Evolutionary conservation across 2,888 invertebrate species (phyloP), one percentile per base, ranked within the genome.

Genomic region (Morpho helenor): DNA sequence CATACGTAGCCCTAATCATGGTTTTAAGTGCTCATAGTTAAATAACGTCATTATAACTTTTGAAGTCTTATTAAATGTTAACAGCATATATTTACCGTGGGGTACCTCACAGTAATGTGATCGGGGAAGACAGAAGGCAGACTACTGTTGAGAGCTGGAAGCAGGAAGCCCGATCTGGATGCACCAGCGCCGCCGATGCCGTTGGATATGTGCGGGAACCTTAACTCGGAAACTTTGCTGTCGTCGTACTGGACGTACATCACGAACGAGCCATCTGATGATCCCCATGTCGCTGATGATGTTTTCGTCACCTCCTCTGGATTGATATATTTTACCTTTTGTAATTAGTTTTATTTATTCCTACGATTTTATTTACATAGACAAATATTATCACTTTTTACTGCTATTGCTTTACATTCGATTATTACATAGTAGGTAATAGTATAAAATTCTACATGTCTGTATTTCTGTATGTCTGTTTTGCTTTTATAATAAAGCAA

Each of bases 181-280:
- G 94, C 92, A 66, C 94, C 84, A 52, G 93, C 91, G 67, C 94
- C 91, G 61, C 93, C 91, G 57, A 93, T 91, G 66, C 93, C 93
- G 66, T 94, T 93, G 43, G 96, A 94, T 79, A 97, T 94, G 93
- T 96, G 95, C 43, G 97, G 96, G 86, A 95, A 96, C 73, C 93
- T 93, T 83, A 96, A 92, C 76, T 94, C 93, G 48, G 95, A 94
- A 57, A 96, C 96, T 65, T 92, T 92, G 58, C 94, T 93, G 87
- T 97, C 97, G 89, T 97, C 96, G 88, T 97, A 97, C 68, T 94
- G 94, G 56, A 95, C 96, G 86, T 94, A 99, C 79, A 98, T 92
- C 61, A 99, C 93, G 74, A 95, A 94, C 45, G 94, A 92, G 53
- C 97, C 97, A 79, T 96, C 96, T 16, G 92, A 91, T 57, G 94